These are phyloP conservation scores for Chrysogorgia sp. DNA, from an alignment of 92 coral and sea anemone genomes.

Conservation along the genomic window DNA sequence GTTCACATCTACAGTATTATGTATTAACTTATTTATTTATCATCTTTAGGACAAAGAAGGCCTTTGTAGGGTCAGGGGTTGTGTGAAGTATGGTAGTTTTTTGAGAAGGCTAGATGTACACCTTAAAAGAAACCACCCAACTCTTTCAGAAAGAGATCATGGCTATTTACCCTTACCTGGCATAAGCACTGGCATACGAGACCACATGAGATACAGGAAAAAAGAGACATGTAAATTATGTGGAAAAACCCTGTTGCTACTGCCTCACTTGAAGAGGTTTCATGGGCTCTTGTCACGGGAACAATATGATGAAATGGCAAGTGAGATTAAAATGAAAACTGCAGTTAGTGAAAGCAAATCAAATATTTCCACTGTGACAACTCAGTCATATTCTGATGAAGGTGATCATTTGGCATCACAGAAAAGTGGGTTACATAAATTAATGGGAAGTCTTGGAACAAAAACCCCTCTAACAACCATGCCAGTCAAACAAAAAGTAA, in stretches of 20 bases:
- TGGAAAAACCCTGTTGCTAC: conserved; percentile 29
- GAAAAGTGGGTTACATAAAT: neutral
- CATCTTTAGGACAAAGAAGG: conserved; percentile 14
- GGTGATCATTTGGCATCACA: neutral
- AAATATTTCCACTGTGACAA: too few species aligned
- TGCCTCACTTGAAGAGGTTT: conserved; percentile 2
- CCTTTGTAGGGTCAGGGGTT: conserved; percentile 2
- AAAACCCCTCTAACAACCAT: too few species aligned
- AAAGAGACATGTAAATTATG: conserved; percentile 39
- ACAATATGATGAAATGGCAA: neutral
- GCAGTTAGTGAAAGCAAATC: too few species aligned
- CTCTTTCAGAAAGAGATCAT: conserved; percentile 2
- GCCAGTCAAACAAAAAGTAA: neutral
- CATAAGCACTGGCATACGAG: neutral
- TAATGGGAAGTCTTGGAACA: neutral
- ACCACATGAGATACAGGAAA: conserved; percentile 31
- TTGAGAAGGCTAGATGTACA: conserved; percentile 24
- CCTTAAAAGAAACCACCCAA: conserved; percentile 21
- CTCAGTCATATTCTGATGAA: too few species aligned
- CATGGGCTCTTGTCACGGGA: neutral
- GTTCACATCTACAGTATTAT: too few species aligned
- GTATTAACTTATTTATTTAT: too few species aligned
- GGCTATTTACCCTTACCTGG: conserved; percentile 18
- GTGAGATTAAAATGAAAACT: neutral
- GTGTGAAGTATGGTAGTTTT: conserved; percentile 18